Base-by-base conservation (phyloP, 2,113 vertebrate genomes). In the Dipodomys merriami region DNA sequence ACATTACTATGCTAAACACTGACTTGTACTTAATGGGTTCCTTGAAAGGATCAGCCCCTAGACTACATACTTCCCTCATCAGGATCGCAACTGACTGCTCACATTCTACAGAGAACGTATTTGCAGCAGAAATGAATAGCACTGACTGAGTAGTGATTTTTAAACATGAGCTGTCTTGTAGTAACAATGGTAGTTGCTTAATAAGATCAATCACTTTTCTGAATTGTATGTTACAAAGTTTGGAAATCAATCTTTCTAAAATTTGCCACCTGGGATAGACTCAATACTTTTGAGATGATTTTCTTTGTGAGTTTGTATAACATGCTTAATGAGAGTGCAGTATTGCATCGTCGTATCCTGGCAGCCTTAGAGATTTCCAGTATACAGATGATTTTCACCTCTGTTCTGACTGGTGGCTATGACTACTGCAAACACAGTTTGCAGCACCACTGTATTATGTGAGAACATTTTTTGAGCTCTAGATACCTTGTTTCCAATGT, bases 171-270 rank as follows among this genome's bases (percentile, higher is more conserved):
- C 74, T 81, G 94, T 74, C 93, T 87, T 27, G 81, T 57, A 92
- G 91, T 20, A 65, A 85, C 84, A 94, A 0, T 20, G 68, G 65
- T 49, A 92, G 27, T 57, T 73, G 7, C 74, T 93, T 94, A 86
- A 84, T 67, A 87, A 91, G 91, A 96, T 95, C 88, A 95, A 83
- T 94, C 86, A 73, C 53, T 83, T 93, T 57, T 95, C 29, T 96
- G 89, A 96, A 95, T 87, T 11, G 69, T 79, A 83, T 64, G 79
- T 89, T 91, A 33, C 73, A 90, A 74, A 86, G 39, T 79, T 96
- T 81, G 46, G 92, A 80, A 81, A 96, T 81, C 65, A n/a, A 94
- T 57, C 86, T 92, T 90, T 53, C 65, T 91, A 77, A 97, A 89
- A 83, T 78, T 94, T 67, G 49, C 72, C 92, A 93, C 88, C 86